Evolutionary conservation across 2,888 invertebrate species (phyloP).

Genomic region (Noctuana brunneofusca): DNA sequence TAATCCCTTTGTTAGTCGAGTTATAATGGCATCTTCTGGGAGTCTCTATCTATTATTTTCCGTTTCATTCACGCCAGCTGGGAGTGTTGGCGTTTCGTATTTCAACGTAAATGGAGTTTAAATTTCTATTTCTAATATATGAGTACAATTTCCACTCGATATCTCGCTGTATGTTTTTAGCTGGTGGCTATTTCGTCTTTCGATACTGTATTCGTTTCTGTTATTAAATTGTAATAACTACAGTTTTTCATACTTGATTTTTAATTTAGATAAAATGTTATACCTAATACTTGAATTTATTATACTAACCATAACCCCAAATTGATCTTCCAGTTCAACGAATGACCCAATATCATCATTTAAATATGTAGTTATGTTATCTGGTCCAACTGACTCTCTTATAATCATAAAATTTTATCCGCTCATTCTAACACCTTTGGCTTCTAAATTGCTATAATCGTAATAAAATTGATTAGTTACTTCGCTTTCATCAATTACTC

Average conservation of each 20-base stretch:
- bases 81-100: slow-evolving; percentile 72
- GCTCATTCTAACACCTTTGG: slow-evolving; percentile 30
- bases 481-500: slow-evolving; percentile 31
- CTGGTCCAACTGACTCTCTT: slow-evolving; percentile 3
- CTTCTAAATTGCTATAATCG: slow-evolving; percentile 31
- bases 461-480: slow-evolving; percentile 34
- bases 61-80: slow-evolving; percentile 71
- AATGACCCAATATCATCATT: slow-evolving; percentile 14
- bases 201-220: not conserved
- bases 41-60: slow-evolving; percentile 69
- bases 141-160: slow-evolving; percentile 14
- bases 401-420: slow-evolving; percentile 31
- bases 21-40: slow-evolving; percentile 73
- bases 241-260: not conserved
- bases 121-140: slow-evolving; percentile 52
- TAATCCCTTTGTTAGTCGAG: slow-evolving; percentile 77
- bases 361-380: slow-evolving; percentile 29
- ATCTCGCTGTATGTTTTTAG: slow-evolving; percentile 7
- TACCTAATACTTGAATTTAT: not conserved
- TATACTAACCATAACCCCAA: not conserved
- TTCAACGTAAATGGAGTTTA: slow-evolving; percentile 71
- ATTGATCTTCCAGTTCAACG: slow-evolving; percentile 1
- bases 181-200: not conserved
- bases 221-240: not conserved
- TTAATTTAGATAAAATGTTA: not conserved